Base-by-base conservation (phyloP, 2,113 vertebrate species). In the Hypocryptadius cinnamomeus region DNA sequence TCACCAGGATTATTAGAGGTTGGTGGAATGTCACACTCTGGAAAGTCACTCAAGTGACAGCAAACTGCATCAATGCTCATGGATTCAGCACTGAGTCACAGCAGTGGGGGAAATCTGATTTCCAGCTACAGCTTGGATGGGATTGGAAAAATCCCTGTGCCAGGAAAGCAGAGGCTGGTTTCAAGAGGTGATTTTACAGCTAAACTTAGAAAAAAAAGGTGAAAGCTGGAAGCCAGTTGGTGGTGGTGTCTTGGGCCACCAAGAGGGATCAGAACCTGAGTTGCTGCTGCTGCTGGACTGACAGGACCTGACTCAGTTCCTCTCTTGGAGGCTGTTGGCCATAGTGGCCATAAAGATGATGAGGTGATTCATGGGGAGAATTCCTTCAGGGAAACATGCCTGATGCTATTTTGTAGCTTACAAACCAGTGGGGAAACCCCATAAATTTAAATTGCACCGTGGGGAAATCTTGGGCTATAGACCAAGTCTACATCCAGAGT, bases 221-320 rank as follows among this genome's bases (percentile, higher is more conserved):
- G 7, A 56, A 78, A 79, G 25, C 7, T 69, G 33, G 16, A 64
- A 68, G 8, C 22, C 17, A 50, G 21, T 5, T 54, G 14, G 3
- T 27, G 68, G 6, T 10, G 19, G 15, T 53, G 7, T 33, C 44
- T 39, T 30, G 50, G 73, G 54, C 42, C 28, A 22, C 24, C 25
- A 45, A 7, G 10, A 24, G 15, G 5, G 13, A 22, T 10, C 24
- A 11, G 39, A 28, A 24, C 18, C 42, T 16, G 6, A 57, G 51
- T 33, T 57, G 63, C 5, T 53, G 51, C 33, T 59, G 63, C 5
- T 22, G 42, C 48, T 31, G 80, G 39, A 11, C 35, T 35, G n/a
- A 17, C 18, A 57, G 47, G n/a, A 15, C 11, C 6, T 4, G 0
- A 5, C 16, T 13, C 44, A 19, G 12, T 0, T 37, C 8, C 47